Conservation (phyloP, 1,140 invertebrate genomes). For the Heliconius himera region DNA sequence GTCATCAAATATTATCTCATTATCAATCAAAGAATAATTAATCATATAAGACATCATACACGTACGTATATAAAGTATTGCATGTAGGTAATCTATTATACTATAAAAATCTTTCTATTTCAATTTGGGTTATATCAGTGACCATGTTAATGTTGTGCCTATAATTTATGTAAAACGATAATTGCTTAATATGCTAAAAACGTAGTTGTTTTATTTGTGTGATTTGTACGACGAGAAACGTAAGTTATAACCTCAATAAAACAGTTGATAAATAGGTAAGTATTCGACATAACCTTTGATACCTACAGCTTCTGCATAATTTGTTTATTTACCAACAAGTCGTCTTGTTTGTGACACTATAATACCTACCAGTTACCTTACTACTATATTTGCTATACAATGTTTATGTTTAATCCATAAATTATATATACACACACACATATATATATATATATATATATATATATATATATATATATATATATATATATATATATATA, state of each 20-base stretch:
- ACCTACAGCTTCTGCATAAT: slow-evolving; percentile 33
- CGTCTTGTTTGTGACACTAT: slow-evolving; percentile 22
- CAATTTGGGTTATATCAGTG: not conserved
- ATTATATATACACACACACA: no score
- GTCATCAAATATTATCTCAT: no score
- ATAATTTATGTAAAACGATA: not conserved
- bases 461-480: no score
- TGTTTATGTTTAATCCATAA: no score
- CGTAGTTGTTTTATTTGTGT: slow-evolving; percentile 17
- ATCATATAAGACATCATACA: no score
- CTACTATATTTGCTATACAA: not conserved
- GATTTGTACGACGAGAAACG: slow-evolving; percentile 15
- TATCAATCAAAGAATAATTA: no score
- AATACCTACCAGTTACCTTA: not conserved
- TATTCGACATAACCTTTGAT: slow-evolving; percentile 29
- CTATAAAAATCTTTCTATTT: not conserved
- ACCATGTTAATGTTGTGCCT: not conserved
- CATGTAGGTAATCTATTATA: not conserved
- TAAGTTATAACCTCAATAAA: slow-evolving; percentile 24
- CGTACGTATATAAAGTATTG: no score
- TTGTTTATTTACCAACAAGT: slow-evolving; percentile 37
- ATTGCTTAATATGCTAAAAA: slow-evolving; percentile 12
- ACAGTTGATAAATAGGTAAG: slow-evolving; percentile 19
- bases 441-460: no score
- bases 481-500: no score